phyloP scores from a whole-genome alignment of 2,113 vertebrate genomes.

The Ptilonorhynchus violaceus region DNA sequence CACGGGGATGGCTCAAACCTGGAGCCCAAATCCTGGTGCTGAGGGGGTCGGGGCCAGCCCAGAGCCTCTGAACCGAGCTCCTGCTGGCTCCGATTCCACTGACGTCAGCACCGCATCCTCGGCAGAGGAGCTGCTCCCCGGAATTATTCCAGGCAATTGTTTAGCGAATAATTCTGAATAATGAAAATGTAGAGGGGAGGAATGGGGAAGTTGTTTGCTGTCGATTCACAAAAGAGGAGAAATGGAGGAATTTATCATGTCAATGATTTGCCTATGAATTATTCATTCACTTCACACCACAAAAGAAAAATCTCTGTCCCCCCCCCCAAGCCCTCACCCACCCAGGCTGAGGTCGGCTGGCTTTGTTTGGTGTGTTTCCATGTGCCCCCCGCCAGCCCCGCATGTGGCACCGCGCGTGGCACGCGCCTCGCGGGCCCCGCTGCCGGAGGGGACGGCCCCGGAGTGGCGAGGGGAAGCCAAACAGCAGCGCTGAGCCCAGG shows the following conservation, averaged over 20 bases:
- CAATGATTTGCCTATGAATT: constrained; percentile 40
- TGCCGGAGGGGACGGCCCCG: not conserved
- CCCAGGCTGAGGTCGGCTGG: not conserved
- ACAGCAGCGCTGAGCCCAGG: not conserved
- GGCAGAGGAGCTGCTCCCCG: not conserved
- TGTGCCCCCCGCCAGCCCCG: not conserved
- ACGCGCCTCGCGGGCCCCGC: not conserved
- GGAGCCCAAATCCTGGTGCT: not conserved
- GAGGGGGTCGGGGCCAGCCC: not conserved
- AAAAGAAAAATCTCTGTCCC: not conserved
- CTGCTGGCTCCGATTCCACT: not conserved
- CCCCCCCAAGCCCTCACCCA: not conserved
- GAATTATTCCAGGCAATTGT: constrained; percentile 39
- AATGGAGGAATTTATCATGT: constrained; percentile 49
- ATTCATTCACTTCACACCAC: not conserved
- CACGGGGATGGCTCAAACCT: not conserved
- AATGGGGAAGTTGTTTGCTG: constrained; percentile 29
- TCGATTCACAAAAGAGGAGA: constrained; percentile 25
- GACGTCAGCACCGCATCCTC: not conserved
- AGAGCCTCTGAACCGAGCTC: not conserved
- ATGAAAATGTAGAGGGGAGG: constrained; percentile 41
- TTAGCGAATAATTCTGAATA: constrained; percentile 45
- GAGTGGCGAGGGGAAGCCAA: not conserved
- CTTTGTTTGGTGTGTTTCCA: too few relatives aligned
- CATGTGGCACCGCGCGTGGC: not conserved